Percentiles rank a stretch among this genome's conserved stretches.
phyloP scores from a whole-genome alignment of 2,888 invertebrate species.

The Chaitophorus viminalis region DNA sequence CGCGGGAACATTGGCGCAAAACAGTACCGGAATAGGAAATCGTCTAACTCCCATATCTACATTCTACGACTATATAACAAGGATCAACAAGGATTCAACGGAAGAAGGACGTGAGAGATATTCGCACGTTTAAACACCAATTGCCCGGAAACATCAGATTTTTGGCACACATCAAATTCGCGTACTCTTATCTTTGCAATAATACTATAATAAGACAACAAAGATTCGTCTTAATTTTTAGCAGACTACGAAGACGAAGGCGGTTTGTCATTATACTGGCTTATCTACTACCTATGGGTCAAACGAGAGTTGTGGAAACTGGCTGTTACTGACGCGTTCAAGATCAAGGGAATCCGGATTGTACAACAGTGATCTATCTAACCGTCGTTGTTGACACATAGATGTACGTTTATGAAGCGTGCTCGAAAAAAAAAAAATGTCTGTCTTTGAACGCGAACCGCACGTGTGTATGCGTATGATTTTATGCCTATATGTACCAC shows the following conservation, averaged over 20 bases:
- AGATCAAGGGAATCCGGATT: constrained; percentile 43
- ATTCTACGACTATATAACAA: background rate
- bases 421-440: constrained; percentile 7
- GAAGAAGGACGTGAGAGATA: constrained; percentile 38
- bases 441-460: background rate
- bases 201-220: background rate
- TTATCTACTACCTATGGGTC: background rate
- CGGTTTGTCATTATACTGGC: background rate
- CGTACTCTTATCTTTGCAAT: background rate
- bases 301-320: background rate
- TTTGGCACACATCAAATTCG: background rate
- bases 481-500: background rate
- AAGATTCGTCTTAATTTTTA: background rate
- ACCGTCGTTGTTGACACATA: background rate
- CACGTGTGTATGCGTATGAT: background rate
- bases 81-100: background rate
- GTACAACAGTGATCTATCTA: background rate
- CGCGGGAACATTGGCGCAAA: constrained; percentile 5
- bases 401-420: too few relatives aligned
- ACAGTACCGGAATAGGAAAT: background rate
- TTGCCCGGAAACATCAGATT: background rate
- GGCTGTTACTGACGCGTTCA: background rate
- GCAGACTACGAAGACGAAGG: background rate
- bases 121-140: constrained; percentile 47
- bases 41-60: background rate